These are phyloP conservation scores for Luperina testacea DNA, from an alignment of 2,888 invertebrate species.

Conservation along the genomic window DNA sequence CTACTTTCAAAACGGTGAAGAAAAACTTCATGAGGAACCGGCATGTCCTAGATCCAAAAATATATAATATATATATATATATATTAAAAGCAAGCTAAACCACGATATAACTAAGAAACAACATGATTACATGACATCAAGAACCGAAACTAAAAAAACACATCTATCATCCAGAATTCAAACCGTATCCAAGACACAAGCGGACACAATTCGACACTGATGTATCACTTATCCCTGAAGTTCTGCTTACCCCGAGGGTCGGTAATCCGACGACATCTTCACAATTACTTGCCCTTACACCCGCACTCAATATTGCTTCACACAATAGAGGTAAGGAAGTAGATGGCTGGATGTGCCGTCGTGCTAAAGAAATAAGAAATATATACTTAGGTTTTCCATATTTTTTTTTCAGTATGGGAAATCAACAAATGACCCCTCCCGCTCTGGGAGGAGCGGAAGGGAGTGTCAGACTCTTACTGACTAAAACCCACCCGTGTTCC, in stretches of 20 bases:
- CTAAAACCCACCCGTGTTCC: no score
- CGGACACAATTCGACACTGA: conserved; percentile 83
- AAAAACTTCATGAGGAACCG: no score
- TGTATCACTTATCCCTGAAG: conserved; percentile 81
- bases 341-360: conserved; percentile 29
- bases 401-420: no score
- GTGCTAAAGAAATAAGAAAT: neutral
- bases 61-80: no score
- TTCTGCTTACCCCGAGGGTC: conserved; percentile 71
- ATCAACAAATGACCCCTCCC: no score
- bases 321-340: conserved; percentile 71
- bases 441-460: no score
- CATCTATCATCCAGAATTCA: conserved; percentile 59
- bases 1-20: no score
- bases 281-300: conserved; percentile 86
- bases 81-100: neutral
- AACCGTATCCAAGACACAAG: conserved; percentile 56
- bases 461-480: no score
- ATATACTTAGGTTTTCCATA: neutral
- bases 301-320: conserved; percentile 85
- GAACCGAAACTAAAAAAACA: conserved; percentile 43
- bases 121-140: neutral
- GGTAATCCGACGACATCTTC: conserved; percentile 84
- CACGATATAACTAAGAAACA: neutral
- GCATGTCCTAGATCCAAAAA: no score